Conservation (phyloP, 2,113 vertebrate genomes). For the Xiphophorus hellerii region DNA sequence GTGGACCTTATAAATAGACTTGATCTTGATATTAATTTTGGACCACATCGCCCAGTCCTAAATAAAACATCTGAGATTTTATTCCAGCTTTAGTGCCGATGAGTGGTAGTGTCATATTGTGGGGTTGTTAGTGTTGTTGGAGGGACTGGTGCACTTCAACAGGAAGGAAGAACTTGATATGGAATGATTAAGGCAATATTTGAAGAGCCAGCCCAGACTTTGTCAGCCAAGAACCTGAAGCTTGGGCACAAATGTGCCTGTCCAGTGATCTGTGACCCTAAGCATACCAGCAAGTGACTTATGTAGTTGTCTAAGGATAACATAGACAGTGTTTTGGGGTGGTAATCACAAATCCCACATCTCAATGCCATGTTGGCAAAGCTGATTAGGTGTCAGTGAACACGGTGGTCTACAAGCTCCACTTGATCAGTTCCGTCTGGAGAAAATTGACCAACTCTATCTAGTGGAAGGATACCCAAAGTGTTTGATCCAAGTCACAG, state of each 20-base stretch:
- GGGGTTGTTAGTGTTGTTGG: background rate
- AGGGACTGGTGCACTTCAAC: background rate
- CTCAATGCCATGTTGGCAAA: background rate
- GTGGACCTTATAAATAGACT: too few relatives aligned
- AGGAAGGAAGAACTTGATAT: background rate
- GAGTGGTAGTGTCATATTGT: too few relatives aligned
- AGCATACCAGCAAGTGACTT: background rate
- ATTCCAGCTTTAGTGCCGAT: too few relatives aligned
- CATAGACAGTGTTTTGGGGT: too few relatives aligned
- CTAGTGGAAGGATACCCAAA: background rate
- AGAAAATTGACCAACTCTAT: background rate
- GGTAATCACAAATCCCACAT: background rate
- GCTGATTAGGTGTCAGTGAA: background rate
- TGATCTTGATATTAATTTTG: too few relatives aligned
- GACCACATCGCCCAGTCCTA: too few relatives aligned
- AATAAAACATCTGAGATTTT: too few relatives aligned
- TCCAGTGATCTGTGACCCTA: background rate
- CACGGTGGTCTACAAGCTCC: background rate
- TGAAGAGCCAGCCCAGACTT: background rate
- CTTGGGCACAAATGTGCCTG: background rate
- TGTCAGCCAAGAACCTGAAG: background rate
- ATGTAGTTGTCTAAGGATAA: too few relatives aligned
- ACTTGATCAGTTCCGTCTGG: background rate
- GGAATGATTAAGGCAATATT: background rate
- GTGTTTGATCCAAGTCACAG: background rate